Base-by-base conservation (phyloP, 2,113 vertebrate genomes). In the Solea solea region DNA sequence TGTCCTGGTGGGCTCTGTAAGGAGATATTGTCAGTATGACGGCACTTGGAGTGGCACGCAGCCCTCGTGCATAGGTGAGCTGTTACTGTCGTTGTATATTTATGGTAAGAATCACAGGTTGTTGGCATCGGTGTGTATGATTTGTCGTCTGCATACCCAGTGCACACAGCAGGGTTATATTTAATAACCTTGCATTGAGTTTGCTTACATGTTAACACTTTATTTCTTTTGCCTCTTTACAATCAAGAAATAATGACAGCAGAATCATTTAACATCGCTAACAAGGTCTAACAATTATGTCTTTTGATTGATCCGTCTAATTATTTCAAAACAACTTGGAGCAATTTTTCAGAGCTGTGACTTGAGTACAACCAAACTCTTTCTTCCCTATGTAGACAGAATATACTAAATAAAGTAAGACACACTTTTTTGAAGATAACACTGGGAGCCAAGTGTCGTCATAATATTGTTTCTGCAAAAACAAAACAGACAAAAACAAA, bases 11-110 rank as follows among this genome's bases (percentile, higher is more conserved):
- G 98, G 98, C 0, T 99, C 98, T 0, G 90, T 95, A 0, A 90
- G 95, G 44, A 92, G 97, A 62, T 98, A 98, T 86, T 99, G 98
- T 90, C 97, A 99, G 74, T 96, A 97, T 0, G 97, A 98, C 2
- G 97, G 97, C 76, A 95, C 89, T 0, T 99, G 98, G 98, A 99
- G 98, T 7, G 98, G 97, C 13, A 97, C 94, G 0, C 98, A 98
- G 70, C 97, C 98, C 51, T 98, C 96, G 88, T 99, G 98, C 83
- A 98, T 99, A 78, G 98, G 98, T 98, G 46, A 90, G 91, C 34
- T 28, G 10, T 10, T 27, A 34, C n/a, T n/a, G n/a, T n/a, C n/a
- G n/a, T 34, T 34, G 28, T 34, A 34, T 34, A 34, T 34, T 34
- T 34, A 34, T 34, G 2, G 28, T 34, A 34, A n/a, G n/a, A n/a